Evolutionary conservation across 2,888 invertebrate species (phyloP).

Genomic region (Ormia ochracea): DNA sequence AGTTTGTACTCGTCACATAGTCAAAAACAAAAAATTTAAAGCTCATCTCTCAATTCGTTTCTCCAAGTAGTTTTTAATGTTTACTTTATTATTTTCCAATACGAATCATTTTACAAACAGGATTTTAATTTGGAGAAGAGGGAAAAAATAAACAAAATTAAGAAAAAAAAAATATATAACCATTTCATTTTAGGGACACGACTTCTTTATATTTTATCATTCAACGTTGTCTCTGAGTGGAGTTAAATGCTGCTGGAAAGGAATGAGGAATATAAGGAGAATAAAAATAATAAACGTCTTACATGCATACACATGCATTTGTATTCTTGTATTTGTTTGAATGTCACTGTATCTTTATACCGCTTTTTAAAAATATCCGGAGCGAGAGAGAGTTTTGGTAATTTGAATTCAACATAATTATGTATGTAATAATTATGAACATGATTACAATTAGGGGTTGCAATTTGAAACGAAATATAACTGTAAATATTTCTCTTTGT

Average conservation of each 20-base stretch:
- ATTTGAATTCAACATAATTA: constrained; percentile 7
- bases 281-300: neutral
- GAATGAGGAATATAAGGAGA: constrained; percentile 4
- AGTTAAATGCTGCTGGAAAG: neutral
- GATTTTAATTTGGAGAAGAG: constrained; percentile 30
- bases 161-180: neutral
- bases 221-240: neutral
- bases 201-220: neutral
- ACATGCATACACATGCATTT: neutral
- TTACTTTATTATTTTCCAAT: neutral
- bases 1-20: neutral
- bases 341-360: constrained; percentile 9
- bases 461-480: constrained; percentile 53
- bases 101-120: constrained; percentile 18
- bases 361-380: neutral
- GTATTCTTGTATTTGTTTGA: neutral
- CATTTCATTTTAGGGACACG: neutral
- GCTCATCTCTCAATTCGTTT: constrained; percentile 23
- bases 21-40: neutral
- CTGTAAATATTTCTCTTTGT: constrained; percentile 42
- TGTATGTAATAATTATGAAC: constrained; percentile 18
- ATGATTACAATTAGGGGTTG: constrained; percentile 48
- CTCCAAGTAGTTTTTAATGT: constrained; percentile 2
- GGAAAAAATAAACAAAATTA: too few species aligned
- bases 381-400: constrained; percentile 6